Evolutionary conservation across 2,888 invertebrate species (phyloP).

Genomic region (Mimachlamys varia): DNA sequence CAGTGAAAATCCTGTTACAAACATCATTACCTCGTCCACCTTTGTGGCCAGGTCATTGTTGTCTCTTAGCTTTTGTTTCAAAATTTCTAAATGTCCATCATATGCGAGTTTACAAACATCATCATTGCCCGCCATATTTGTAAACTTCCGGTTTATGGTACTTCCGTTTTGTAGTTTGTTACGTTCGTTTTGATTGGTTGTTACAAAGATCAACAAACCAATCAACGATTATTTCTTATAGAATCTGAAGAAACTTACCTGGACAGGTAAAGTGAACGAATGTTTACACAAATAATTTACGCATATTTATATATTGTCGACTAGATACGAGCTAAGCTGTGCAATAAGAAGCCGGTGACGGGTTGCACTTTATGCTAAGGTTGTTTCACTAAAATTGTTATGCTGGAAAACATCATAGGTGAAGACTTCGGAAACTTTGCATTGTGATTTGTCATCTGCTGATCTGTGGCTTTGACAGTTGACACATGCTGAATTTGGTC

Average conservation of each 20-base stretch:
- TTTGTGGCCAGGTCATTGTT: slow-evolving; percentile 83
- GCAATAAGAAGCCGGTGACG: not conserved
- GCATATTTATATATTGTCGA: not conserved
- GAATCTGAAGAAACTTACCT: slow-evolving; percentile 4
- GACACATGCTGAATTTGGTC: not conserved
- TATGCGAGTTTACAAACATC: slow-evolving; percentile 86
- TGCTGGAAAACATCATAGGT: not conserved
- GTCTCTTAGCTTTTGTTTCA: slow-evolving; percentile 86
- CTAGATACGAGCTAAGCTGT: not conserved
- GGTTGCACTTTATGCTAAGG: not conserved
- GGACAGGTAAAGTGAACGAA: not conserved
- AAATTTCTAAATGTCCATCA: slow-evolving; percentile 87
- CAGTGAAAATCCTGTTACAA: too few relatives aligned
- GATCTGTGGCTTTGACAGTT: not conserved
- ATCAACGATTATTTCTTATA: not conserved
- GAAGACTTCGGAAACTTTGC: not conserved
- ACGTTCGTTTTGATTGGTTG: not conserved
- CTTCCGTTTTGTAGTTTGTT: not conserved
- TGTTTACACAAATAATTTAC: slow-evolving; percentile 9
- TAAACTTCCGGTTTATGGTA: slow-evolving; percentile 34
- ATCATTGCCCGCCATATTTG: slow-evolving; percentile 56
- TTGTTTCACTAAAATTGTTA: not conserved
- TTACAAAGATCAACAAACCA: not conserved
- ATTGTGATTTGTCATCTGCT: not conserved
- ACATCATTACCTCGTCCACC: slow-evolving; percentile 52